These are phyloP conservation scores for Anhinga rufa DNA, from an alignment of 2,113 vertebrate genomes.

Conservation along the genomic window DNA sequence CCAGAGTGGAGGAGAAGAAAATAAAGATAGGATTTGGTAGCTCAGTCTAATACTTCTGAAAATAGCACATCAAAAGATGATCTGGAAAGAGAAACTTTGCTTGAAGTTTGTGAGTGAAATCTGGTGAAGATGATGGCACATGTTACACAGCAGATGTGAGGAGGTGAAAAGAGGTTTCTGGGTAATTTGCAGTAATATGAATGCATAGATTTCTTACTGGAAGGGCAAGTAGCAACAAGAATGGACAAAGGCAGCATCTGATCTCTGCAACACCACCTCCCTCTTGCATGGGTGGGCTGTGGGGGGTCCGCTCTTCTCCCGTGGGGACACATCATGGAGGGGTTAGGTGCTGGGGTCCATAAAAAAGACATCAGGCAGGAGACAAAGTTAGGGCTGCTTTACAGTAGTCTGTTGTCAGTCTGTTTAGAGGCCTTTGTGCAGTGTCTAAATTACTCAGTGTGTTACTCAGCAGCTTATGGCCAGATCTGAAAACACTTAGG, in stretches of 20 bases:
- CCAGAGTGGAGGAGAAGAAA: neutral
- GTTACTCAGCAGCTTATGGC: neutral
- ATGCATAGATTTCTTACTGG: neutral
- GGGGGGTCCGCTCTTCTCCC: neutral
- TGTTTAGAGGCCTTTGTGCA: neutral
- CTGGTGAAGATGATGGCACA: neutral
- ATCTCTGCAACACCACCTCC: neutral
- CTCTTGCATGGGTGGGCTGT: neutral
- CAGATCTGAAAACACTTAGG: neutral
- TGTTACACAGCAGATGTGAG: neutral
- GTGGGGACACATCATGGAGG: rapidly evolving
- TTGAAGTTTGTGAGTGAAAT: neutral
- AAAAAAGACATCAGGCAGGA: neutral
- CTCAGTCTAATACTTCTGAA: neutral
- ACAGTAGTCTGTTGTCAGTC: rapidly evolving
- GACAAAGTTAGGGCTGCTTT: neutral
- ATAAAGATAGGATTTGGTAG: neutral
- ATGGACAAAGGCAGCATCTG: rapidly evolving
- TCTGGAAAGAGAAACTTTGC: neutral
- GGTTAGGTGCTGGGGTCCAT: neutral
- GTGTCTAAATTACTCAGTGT: neutral
- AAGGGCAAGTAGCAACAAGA: neutral
- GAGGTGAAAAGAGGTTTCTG: neutral
- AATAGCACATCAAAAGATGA: neutral
- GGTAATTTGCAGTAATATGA: neutral